Conservation (phyloP, 2,888 invertebrate genomes). For the Tipula helvola region DNA sequence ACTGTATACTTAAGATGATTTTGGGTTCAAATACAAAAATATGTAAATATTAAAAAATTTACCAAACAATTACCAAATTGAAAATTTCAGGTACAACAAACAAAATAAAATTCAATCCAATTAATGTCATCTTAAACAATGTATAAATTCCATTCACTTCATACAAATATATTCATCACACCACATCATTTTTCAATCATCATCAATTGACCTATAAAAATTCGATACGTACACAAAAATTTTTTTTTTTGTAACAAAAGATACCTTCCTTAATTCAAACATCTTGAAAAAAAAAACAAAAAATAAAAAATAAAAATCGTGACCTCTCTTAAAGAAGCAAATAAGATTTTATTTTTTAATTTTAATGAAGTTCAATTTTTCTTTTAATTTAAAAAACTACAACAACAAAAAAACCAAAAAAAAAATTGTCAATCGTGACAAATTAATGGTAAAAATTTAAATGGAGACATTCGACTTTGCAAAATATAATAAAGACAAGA, state of each 20-base stretch:
- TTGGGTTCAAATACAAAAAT: not conserved
- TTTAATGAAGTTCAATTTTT: not conserved
- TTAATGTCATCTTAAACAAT: not conserved
- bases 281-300: not conserved
- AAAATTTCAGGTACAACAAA: not conserved
- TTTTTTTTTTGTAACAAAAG: not conserved
- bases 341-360: not conserved
- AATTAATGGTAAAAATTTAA: slow-evolving; percentile 4
- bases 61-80: not conserved
- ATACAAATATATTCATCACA: not conserved
- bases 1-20: not conserved
- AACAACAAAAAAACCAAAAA: not conserved
- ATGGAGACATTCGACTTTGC: not conserved
- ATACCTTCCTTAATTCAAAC: not conserved
- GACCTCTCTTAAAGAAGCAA: not conserved
- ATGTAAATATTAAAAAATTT: not conserved
- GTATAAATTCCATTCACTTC: not conserved
- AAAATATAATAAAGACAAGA: not conserved
- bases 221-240: not conserved
- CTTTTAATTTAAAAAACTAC: not conserved
- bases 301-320: not conserved
- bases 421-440: not conserved
- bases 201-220: slow-evolving; percentile 4
- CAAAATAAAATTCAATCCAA: not conserved
- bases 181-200: not conserved